Evolutionary conservation across 2,888 invertebrate genomes (phyloP), one percentile per base, ranked within the genome.

Genomic region (Meandrusa payeni): DNA sequence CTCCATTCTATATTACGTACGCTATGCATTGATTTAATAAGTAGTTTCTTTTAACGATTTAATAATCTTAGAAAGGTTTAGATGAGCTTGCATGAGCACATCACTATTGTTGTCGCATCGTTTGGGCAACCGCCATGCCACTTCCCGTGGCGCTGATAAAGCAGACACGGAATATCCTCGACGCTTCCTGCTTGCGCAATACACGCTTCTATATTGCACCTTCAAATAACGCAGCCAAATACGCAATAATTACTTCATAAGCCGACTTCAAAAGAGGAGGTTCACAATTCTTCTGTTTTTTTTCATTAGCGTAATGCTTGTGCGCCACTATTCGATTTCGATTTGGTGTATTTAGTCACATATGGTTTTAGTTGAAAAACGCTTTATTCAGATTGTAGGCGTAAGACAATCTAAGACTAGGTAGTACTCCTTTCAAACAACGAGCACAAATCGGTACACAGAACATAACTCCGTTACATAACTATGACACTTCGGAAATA

Each of bases 101-200:
- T 31, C 5, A 15, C 29, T 11, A 26, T 24, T 26, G 7, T 26
- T 20, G 22, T 15, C 20, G 9, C 17, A 11, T 15, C n/a, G 51
- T 63, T 59, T 58, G 50, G 59, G 57, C 56, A 65, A 59, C 63
- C 64, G 61, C 55, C 61, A 57, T 61, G 51, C 61, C 59, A 72
- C 70, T 74, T 83, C 81, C 83, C 57, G 77, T 70, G 54, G 44
- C 46, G 51, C 54, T 69, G 79, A 76, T 76, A 72, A 54, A 54
- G 5, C 39, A 29, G 29, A 50, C 56, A 54, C 56, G 59, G 55
- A 64, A 67, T 69, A 71, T 71, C 68, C 67, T 62, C 53, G 46
- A 54, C 53, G 47, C 54, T 82, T 82, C 82, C 79, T 71, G 77
- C 67, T 78, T 74, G 69, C 70, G 80, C 66, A 75, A 79, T 57